Conservation (phyloP, 1,140 invertebrate species). For the Ips nitidus region DNA sequence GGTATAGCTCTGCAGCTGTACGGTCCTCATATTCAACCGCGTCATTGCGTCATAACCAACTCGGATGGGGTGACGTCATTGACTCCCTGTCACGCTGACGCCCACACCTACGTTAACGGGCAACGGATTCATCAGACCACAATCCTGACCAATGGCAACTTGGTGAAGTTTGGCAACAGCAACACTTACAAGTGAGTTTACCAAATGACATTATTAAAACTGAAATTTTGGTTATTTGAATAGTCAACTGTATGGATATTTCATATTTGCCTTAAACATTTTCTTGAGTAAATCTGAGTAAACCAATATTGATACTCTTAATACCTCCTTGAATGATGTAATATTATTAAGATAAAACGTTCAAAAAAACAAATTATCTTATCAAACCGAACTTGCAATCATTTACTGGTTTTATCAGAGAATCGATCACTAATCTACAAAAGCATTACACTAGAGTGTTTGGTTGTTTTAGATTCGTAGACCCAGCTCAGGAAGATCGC, state of each 20-base stretch:
- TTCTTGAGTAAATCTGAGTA: not conserved
- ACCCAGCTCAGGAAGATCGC: conserved; percentile 85
- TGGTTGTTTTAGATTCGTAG: conserved; percentile 70
- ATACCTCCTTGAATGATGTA: no score
- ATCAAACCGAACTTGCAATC: no score
- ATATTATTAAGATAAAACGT: no score
- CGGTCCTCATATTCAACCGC: conserved; percentile 82
- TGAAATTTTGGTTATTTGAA: not conserved
- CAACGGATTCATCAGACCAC: conserved; percentile 91
- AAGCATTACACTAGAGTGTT: no score
- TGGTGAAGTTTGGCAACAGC: conserved; percentile 87
- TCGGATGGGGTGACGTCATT: conserved; percentile 87
- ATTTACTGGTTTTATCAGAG: no score
- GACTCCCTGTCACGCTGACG: conserved; percentile 89
- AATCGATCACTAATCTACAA: no score
- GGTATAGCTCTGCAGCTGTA: conserved; percentile 67
- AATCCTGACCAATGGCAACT: conserved; percentile 82
- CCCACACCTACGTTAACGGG: conserved; percentile 92
- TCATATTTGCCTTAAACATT: not conserved
- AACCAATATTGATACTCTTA: no score
- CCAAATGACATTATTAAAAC: not conserved
- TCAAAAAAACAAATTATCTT: no score
- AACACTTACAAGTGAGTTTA: conserved; percentile 69
- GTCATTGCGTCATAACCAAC: conserved; percentile 92
- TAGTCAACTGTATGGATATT: no score